Evolutionary conservation across 2,888 invertebrate genomes (phyloP).

Genomic region (Lydus trimaculatus): DNA sequence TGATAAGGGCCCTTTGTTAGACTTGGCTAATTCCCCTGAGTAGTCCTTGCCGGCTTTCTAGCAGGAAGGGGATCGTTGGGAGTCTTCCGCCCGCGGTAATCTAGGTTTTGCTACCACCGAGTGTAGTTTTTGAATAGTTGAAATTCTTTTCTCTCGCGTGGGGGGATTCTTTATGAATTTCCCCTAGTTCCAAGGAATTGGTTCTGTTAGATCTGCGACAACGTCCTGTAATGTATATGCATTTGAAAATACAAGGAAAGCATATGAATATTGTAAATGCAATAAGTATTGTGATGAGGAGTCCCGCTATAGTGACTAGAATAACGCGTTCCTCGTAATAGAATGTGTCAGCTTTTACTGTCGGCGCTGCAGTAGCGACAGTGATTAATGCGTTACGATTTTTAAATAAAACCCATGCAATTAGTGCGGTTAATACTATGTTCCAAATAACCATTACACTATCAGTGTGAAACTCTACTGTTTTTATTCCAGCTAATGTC

Average conservation of each 20-base stretch:
- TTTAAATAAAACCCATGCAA: background rate
- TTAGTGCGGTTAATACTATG: background rate
- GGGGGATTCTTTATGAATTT: background rate
- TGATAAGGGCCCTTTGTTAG: background rate
- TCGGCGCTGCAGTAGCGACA: background rate
- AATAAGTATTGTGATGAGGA: background rate
- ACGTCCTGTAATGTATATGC: background rate
- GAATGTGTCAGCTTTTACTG: background rate
- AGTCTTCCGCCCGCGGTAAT: background rate
- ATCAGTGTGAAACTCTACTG: background rate
- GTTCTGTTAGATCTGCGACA: no score
- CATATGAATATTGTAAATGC: background rate
- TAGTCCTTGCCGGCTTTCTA: background rate
- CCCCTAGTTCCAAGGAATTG: background rate
- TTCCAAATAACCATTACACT: background rate
- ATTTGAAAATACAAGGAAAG: background rate
- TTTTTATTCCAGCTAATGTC: background rate
- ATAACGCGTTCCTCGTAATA: background rate
- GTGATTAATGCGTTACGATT: background rate
- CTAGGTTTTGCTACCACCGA: background rate
- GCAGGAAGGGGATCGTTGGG: background rate
- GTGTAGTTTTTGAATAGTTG: background rate
- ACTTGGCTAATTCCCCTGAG: background rate
- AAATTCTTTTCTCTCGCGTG: background rate
- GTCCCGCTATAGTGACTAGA: background rate